phyloP scores from a whole-genome alignment of 2,797 vertebrate species.

The Rachycentron canadum region DNA sequence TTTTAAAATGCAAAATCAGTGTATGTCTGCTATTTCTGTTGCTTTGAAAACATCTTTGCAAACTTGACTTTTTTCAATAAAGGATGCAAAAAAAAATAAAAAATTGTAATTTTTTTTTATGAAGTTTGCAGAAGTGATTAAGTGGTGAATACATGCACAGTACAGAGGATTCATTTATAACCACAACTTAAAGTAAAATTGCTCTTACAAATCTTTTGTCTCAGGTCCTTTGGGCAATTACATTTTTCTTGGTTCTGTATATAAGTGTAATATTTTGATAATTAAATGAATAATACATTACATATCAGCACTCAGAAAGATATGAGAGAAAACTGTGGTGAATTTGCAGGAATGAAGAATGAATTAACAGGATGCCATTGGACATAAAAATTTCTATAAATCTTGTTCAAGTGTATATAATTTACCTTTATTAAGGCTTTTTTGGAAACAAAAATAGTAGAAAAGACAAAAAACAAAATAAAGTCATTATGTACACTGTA shows the following conservation, averaged over 20 bases:
- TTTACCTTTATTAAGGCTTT: conserved; percentile 76
- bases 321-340: neutral
- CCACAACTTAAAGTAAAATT: conserved; percentile 39
- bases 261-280: conserved; percentile 35
- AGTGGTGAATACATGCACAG: conserved; percentile 52
- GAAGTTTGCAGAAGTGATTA: conserved; percentile 47
- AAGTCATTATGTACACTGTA: conserved; percentile 74
- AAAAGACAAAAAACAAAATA: conserved; percentile 58
- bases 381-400: neutral
- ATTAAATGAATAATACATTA: neutral
- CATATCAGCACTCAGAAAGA: neutral
- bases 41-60: conserved; percentile 59
- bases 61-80: conserved; percentile 44
- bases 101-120: conserved; percentile 40
- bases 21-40: conserved; percentile 37
- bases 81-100: conserved; percentile 30
- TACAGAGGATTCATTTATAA: conserved; percentile 55
- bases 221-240: conserved; percentile 80
- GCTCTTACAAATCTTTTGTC: conserved; percentile 43
- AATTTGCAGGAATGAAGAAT: neutral
- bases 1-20: conserved; percentile 39
- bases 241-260: conserved; percentile 56
- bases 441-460: conserved; percentile 56
- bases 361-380: neutral
- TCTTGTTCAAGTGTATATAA: conserved; percentile 49